Evolutionary conservation across 2,888 invertebrate species (phyloP).

Genomic region (Cartodere bifasciata): DNA sequence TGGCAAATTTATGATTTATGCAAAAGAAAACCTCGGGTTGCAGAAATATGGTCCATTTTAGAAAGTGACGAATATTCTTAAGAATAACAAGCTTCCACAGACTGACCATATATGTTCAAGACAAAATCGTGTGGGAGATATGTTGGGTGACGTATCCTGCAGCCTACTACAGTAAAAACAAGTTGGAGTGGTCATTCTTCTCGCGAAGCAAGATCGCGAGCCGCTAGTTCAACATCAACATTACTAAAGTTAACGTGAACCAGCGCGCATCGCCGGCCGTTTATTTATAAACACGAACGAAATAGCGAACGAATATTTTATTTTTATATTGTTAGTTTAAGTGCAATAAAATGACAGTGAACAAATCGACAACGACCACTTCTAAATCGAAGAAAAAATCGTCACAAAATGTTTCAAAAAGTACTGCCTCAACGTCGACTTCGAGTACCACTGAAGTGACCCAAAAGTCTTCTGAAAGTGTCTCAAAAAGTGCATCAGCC

Average conservation of each 20-base stretch:
- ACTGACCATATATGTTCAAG: conserved; percentile 29
- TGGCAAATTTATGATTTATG: no score
- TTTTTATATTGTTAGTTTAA: conserved; percentile 7
- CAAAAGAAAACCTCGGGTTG: no score
- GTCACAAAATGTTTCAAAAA: conserved; percentile 16
- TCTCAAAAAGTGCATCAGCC: conserved; percentile 30
- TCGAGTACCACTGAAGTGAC: conserved; percentile 17
- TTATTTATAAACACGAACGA: no score
- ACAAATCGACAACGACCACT: conserved; percentile 23
- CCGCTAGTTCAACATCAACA: no score
- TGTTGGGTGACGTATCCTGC: conserved; percentile 21
- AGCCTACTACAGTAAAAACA: conserved; percentile 18
- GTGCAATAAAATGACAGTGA: conserved; percentile 27
- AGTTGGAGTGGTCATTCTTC: no score
- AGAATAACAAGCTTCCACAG: conserved; percentile 18
- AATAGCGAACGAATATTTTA: background rate
- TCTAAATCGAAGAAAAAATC: conserved; percentile 25
- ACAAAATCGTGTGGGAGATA: conserved; percentile 26
- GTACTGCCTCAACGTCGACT: conserved; percentile 20
- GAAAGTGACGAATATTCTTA: conserved; percentile 23
- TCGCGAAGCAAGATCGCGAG: no score
- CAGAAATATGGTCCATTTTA: background rate
- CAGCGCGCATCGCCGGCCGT: conserved; percentile 19
- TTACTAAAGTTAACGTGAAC: conserved; percentile 23
- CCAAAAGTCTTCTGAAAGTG: conserved; percentile 16